These are phyloP conservation scores for Oreochromis niloticus DNA, from an alignment of 2,113 vertebrate genomes.

Conservation along the genomic window DNA sequence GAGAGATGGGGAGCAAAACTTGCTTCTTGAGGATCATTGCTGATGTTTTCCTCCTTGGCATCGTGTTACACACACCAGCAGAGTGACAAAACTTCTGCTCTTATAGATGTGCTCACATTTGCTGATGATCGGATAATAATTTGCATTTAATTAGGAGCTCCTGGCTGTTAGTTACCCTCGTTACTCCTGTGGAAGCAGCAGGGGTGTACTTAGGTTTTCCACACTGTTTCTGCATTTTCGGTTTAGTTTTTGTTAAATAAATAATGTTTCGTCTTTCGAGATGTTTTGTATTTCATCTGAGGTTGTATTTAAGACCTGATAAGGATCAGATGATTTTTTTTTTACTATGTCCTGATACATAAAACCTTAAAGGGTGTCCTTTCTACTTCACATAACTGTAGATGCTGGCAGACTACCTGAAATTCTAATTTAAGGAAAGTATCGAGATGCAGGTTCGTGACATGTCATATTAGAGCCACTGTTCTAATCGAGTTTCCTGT, in stretches of 20 bases:
- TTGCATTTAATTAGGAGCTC: not conserved
- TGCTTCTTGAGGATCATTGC: not conserved
- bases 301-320: not conserved
- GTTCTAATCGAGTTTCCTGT: conserved; percentile 17
- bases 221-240: not conserved
- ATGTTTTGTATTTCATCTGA: not conserved
- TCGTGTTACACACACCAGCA: not conserved
- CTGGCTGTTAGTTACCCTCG: not conserved
- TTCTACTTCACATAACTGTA: not conserved
- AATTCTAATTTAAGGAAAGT: not conserved
- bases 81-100: not conserved
- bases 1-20: not conserved
- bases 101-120: not conserved
- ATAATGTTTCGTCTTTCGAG: not conserved
- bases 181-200: not conserved
- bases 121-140: not conserved
- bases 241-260: not conserved
- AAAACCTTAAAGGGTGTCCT: not conserved
- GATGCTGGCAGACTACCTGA: not conserved
- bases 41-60: not conserved
- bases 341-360: not conserved
- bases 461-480: not conserved
- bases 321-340: not conserved
- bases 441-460: not conserved
- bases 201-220: not conserved